Evolutionary conservation across 2,113 vertebrate species (phyloP).

Genomic region (Phalacrocorax aristotelis): DNA sequence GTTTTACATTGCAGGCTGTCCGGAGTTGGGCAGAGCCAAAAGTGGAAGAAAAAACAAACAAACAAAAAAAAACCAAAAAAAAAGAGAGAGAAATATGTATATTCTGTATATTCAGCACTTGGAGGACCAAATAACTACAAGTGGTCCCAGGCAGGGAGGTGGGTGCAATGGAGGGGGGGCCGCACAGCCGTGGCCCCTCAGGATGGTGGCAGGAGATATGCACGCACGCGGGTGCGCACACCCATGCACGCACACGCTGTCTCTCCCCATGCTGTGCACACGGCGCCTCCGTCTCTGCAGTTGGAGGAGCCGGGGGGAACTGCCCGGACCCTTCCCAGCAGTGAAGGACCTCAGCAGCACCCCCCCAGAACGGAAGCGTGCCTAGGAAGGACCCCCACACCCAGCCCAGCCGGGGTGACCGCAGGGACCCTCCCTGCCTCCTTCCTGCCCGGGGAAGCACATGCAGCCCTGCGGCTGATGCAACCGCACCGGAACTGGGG

Average conservation of each 20-base stretch:
- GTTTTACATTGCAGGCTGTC: conserved; percentile 67
- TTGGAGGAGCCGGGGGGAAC: neutral
- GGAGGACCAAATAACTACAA: neutral
- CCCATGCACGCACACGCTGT: neutral
- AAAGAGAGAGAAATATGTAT: neutral
- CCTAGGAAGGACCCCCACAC: neutral
- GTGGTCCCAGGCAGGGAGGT: neutral
- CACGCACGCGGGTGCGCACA: neutral
- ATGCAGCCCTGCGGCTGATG: neutral
- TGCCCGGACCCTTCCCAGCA: neutral
- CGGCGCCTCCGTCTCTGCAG: neutral
- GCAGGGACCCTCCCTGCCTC: neutral
- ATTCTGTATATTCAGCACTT: conserved; percentile 54
- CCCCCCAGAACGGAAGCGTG: neutral
- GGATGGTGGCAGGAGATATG: neutral
- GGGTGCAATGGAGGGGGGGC: neutral
- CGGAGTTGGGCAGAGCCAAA: conserved; percentile 14
- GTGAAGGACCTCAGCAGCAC: neutral
- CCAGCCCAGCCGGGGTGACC: neutral
- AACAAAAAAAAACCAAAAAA: neutral
- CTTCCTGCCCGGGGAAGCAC: neutral
- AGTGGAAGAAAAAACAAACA: neutral
- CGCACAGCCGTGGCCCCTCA: neutral
- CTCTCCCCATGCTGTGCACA: neutral
- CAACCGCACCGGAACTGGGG: neutral